phyloP scores from a whole-genome alignment of 2,113 vertebrate species.

The Alethe castanea region DNA sequence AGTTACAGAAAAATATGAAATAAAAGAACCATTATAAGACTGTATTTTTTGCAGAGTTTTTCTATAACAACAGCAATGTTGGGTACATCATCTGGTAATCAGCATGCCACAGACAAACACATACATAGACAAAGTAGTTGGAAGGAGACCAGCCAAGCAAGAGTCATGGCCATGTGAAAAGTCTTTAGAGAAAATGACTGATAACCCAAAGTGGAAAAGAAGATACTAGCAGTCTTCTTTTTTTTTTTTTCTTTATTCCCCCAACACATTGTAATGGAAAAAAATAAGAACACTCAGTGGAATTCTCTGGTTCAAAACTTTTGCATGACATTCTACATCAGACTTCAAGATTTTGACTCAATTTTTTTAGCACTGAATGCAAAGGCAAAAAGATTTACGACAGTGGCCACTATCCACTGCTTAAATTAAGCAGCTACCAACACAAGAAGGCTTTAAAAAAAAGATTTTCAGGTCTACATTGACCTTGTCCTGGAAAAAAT shows the following conservation, averaged over 20 bases:
- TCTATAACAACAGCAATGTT: background rate
- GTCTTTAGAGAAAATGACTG: background rate
- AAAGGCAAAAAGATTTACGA: background rate
- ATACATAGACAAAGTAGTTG: background rate
- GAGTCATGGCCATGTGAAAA: background rate
- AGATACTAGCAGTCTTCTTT: background rate
- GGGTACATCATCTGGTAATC: background rate
- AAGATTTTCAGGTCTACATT: background rate
- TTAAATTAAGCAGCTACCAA: background rate
- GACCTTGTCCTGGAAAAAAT: background rate
- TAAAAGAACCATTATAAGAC: background rate
- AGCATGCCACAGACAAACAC: background rate
- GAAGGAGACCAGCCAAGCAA: background rate
- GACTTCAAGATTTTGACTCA: background rate
- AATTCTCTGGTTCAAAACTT: background rate
- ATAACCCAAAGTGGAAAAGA: background rate
- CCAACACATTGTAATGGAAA: background rate
- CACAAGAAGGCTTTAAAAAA: background rate
- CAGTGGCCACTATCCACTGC: background rate
- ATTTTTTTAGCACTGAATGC: background rate
- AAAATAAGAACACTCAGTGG: background rate
- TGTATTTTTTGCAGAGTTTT: background rate
- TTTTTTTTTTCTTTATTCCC: too few species aligned
- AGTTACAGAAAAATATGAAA: background rate
- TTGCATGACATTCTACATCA: background rate